Conservation (phyloP, 2,797 vertebrate genomes). For the Microctenopoma steveboyesi region DNA sequence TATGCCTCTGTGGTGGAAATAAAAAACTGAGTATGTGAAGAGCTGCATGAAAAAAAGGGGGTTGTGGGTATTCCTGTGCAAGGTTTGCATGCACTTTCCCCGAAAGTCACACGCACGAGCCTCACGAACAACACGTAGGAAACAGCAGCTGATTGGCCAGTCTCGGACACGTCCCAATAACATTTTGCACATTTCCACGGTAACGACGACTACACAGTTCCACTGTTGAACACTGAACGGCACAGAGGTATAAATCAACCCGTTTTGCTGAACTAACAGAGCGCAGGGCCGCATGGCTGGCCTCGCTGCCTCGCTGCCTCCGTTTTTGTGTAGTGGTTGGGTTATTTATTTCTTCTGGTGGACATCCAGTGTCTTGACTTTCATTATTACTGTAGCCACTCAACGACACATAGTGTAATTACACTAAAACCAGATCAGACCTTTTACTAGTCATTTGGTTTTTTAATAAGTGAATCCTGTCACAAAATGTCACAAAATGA, state of each 20-base stretch:
- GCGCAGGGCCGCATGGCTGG: constrained; percentile 76
- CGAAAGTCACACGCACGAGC: constrained; percentile 46
- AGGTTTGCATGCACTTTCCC: constrained; percentile 70
- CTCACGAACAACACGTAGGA: constrained; percentile 23
- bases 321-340: constrained; percentile 13
- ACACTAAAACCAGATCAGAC: too few relatives aligned
- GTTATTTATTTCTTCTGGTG: not conserved
- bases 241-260: constrained; percentile 79
- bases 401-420: constrained; percentile 5
- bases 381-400: not conserved
- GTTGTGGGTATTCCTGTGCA: constrained; percentile 72
- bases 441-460: not conserved
- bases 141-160: constrained; percentile 39
- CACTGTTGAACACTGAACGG: constrained; percentile 34
- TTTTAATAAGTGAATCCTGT: too few relatives aligned
- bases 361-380: constrained; percentile 18
- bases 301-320: constrained; percentile 51
- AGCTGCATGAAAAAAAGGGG: constrained; percentile 74
- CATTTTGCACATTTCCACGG: constrained; percentile 40
- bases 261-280: constrained; percentile 74
- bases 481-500: not conserved
- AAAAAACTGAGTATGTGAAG: constrained; percentile 40
- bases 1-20: constrained; percentile 78
- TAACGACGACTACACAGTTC: constrained; percentile 13
- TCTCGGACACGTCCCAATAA: constrained; percentile 8